Conservation (phyloP, 2,113 vertebrate species). For the Tachuris rubrigastra region DNA sequence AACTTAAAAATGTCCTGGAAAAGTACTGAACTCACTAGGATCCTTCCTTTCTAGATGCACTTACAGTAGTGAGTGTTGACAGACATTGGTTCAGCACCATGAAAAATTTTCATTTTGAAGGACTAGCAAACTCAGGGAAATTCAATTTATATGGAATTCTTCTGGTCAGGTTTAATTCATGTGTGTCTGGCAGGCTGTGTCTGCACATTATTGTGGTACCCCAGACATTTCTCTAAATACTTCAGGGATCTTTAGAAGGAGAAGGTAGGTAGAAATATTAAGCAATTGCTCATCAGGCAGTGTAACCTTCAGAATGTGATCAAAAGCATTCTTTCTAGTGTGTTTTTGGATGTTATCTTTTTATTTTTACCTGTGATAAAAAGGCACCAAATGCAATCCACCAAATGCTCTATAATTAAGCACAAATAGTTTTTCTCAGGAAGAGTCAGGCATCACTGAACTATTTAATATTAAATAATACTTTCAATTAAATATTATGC, state of each 20-base stretch:
- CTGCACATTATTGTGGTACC: not conserved
- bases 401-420: not conserved
- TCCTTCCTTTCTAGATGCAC: not conserved
- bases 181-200: not conserved
- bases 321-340: not conserved
- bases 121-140: not conserved
- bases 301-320: not conserved
- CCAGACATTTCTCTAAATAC: not conserved
- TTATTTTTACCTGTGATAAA: not conserved
- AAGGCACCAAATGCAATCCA: not conserved
- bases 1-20: not conserved
- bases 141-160: not conserved
- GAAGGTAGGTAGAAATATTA: not conserved
- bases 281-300: not conserved
- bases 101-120: not conserved
- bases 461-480: not conserved
- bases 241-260: not conserved
- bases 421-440: not conserved
- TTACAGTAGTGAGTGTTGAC: not conserved
- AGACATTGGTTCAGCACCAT: not conserved
- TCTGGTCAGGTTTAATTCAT: not conserved
- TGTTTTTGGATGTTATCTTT: not conserved
- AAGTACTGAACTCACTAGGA: not conserved
- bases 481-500: not conserved
- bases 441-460: not conserved